Evolutionary conservation across 1,140 invertebrate genomes (phyloP), one percentile per base, ranked within the genome.

Genomic region (Oryzaephilus surinamensis): DNA sequence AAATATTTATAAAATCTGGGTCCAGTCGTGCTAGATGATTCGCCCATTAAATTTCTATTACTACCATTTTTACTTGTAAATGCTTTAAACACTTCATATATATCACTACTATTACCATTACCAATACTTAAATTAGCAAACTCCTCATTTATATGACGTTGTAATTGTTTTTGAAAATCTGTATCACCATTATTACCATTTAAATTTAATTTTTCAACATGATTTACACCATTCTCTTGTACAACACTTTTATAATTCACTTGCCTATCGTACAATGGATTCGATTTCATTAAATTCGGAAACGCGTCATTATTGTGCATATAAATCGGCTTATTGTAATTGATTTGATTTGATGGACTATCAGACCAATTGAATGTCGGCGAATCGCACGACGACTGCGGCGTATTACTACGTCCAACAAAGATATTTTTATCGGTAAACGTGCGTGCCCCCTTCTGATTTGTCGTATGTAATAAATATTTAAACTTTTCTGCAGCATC

Each of bases 261-360:
- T 24, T 71, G 68, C 4, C 68, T 54, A 10, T 63, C 55, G 40
- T 70, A 71, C 11, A 70, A 48, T 1, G 69, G 69, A 32, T 67
- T 60, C 4, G 64, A 67, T 27, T 55, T 33, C n/a, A 18, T 26
- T 28, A 23, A 33, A 33, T 6, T 32, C 38, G 6, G 27, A 27
- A 24, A 6, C 23, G 23, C 8, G 11, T 24, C 8, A 11, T 12
- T 26, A 21, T 34, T 26, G 27, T 6, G 35, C 35, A 57, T 48
- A 45, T 54, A 57, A 7, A 57, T 50, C 4, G 54, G 48, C 34
- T 57, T 52, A 30, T 57, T 54, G 34, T 54, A 50, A 32, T 57
- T 57, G 11, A 54, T 54, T 38, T 54, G 54, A 37, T 57, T 54
- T n/a, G 48, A 46, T 8, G 52, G 54, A 29, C 51, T 57, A 24